A percentile compares a stretch with the other conserved stretches of the same genome.
phyloP scores from a whole-genome alignment of 2,797 vertebrate species.

The Acipenser ruthenus region DNA sequence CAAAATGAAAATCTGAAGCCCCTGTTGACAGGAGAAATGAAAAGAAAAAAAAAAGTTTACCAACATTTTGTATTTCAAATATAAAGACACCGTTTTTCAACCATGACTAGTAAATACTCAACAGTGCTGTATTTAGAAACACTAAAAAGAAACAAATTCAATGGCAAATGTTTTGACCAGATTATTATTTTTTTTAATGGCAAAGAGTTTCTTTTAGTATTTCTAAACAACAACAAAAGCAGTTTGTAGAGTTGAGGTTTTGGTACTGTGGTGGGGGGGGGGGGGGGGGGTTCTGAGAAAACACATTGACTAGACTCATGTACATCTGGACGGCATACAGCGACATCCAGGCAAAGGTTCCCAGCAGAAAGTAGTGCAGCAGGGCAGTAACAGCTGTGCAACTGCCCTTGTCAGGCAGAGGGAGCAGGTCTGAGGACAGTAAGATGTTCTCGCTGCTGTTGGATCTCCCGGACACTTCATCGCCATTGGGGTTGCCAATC shows the following conservation, averaged over 20 bases:
- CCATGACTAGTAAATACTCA: not conserved
- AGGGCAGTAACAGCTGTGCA: slow-evolving; percentile 41
- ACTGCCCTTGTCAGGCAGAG: not conserved
- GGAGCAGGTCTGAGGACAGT: not conserved
- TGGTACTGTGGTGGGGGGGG: slow-evolving; percentile 20
- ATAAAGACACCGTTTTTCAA: not conserved
- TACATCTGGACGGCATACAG: slow-evolving; percentile 47
- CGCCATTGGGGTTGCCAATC: slow-evolving; percentile 39
- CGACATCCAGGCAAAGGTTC: slow-evolving; percentile 51
- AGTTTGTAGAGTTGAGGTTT: not conserved
- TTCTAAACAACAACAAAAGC: no score
- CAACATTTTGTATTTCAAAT: not conserved
- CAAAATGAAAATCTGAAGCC: slow-evolving; percentile 49
- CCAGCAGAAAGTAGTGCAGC: slow-evolving; percentile 59
- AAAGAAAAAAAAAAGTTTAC: not conserved
- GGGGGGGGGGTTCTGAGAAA: slow-evolving; percentile 34
- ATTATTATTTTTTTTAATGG: no score
- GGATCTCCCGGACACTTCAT: not conserved
- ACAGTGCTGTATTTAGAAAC: no score
- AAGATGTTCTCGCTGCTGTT: accelerated
- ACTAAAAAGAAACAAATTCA: no score
- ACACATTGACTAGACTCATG: slow-evolving; percentile 37
- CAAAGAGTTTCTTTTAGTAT: no score
- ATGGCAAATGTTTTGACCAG: no score
- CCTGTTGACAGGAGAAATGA: slow-evolving; percentile 30